Evolutionary conservation across 2,113 vertebrate species (phyloP), one percentile per base, ranked within the genome.

Genomic region (Cheilinus undulatus): DNA sequence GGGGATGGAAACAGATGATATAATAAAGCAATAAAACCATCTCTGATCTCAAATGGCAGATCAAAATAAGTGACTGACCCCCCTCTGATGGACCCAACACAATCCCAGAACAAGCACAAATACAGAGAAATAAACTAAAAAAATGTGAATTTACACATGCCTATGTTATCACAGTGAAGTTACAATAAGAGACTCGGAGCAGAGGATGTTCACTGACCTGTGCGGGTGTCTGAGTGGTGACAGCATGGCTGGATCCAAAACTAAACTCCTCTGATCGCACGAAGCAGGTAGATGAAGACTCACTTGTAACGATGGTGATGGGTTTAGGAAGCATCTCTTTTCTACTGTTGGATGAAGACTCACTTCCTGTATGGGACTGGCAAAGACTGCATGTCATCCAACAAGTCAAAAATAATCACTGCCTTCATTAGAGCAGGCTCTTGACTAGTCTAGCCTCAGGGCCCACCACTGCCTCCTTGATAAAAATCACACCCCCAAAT

Each of bases 341-440:
- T 85, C 89, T 94, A 91, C 95, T 96, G 88, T 95, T 95, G 74
- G 95, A 95, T 22, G 96, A 97, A 32, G 95, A 97, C 87, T 97
- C 95, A 65, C 96, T 97, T 89, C 96, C 96, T 94, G 94, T 94
- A 84, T 95, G 95, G 88, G 95, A 94, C 96, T 97, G 90, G 86
- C 74, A 91, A 86, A 93, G 68, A 85, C 84, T 66, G 65, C 78
- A 78, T 62, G 88, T 93, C 89, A 93, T 81, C 82, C 86, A 69
- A 80, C 64, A 54, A 60, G 71, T 59, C 30, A 48, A 63, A 45
- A 46, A 11, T 24, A 40, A 45, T 32, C 69, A 38, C 56, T 36
- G 71, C 62, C 56, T 43, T 60, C 57, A 53, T n/a, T n/a, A n/a
- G n/a, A n/a, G n/a, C n/a, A n/a, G n/a, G n/a, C n/a, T n/a, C n/a